Percentiles rank a stretch among this genome's conserved stretches.
These are phyloP conservation scores for Epizoanthus scotinus DNA, from an alignment of 92 coral and sea anemone genomes.

Conservation along the genomic window DNA sequence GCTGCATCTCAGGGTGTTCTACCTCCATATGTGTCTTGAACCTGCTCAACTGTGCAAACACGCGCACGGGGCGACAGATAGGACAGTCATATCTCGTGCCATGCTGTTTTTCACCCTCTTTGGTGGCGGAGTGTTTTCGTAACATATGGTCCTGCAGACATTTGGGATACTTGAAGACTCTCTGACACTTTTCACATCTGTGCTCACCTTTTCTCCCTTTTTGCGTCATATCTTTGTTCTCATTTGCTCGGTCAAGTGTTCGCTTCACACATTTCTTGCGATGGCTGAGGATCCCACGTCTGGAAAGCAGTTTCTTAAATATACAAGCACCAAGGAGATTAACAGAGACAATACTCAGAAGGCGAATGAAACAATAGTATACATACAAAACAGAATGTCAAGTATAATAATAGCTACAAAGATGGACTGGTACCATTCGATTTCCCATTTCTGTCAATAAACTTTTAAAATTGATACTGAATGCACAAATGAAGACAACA, in stretches of 20 bases:
- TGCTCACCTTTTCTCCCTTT: not conserved
- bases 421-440: too few species aligned
- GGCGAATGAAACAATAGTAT: too few species aligned
- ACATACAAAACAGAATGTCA: too few species aligned
- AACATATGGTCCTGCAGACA: constrained; percentile 3
- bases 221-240: not conserved
- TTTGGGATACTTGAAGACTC: constrained; percentile 14
- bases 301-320: constrained; percentile 3
- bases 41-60: constrained; percentile 4
- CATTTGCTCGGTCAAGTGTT: constrained; percentile 23
- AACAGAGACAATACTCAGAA: not conserved
- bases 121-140: constrained; percentile 8
- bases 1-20: not conserved
- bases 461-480: too few species aligned
- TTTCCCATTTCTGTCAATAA: too few species aligned
- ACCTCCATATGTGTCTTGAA: constrained; percentile 2
- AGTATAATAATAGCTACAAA: too few species aligned
- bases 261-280: constrained; percentile 24
- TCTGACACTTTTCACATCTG: not conserved
- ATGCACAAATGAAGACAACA: too few species aligned
- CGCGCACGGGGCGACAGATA: not conserved
- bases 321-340: not conserved
- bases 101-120: not conserved
- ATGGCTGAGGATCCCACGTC: constrained; percentile 21
- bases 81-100: not conserved